Base-by-base conservation (phyloP, 2,113 vertebrate genomes). In the Oncorhynchus tshawytscha region DNA sequence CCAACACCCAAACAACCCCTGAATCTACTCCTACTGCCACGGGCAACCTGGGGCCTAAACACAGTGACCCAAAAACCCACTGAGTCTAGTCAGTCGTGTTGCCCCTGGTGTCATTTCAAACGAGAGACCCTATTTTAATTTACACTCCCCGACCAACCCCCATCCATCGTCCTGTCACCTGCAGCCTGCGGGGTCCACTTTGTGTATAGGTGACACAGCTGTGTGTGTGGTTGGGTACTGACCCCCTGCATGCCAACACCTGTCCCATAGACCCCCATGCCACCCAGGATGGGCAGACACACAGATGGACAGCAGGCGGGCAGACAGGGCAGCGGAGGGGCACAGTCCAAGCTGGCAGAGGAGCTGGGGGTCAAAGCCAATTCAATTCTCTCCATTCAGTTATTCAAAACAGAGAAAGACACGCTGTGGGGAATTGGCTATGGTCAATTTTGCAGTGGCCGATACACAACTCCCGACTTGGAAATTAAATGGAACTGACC, bases 151-250 rank as follows among this genome's bases (percentile, higher is more conserved):
- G 76, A 86, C 83, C 75, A 84, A 81, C 79, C 39, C 39, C 39
- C 39, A 88, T 89, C 87, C 88, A 88, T 90, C 79, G 75, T 83
- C 81, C 85, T 88, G 87, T 88, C 88, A 85, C 79, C 84, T 72
- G 79, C 75, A 74, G 79, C 48, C 87, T 75, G 16, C 83, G 39
- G 39, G 39, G 9, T 45, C 39, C 85, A 79, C 78, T 5, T 27
- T 67, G 65, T 67, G 8, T 62, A 71, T 77, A 39, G 3, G 81
- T 88, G 76, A 31, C 88, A 75, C 82, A 78, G 87, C 83, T 80
- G 78, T 79, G 73, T 77, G 39, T 11, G 39, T 45, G 39, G 2
- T 75, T 62, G 59, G 20, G n/a, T 8, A 62, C 77, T 77, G 83
- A 88, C 84, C 87, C 85, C 31, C 5, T 64, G 79, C 70, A 74